These are phyloP conservation scores for Chrysolina oricalcia DNA, from an alignment of 2,888 invertebrate species.

Conservation along the genomic window DNA sequence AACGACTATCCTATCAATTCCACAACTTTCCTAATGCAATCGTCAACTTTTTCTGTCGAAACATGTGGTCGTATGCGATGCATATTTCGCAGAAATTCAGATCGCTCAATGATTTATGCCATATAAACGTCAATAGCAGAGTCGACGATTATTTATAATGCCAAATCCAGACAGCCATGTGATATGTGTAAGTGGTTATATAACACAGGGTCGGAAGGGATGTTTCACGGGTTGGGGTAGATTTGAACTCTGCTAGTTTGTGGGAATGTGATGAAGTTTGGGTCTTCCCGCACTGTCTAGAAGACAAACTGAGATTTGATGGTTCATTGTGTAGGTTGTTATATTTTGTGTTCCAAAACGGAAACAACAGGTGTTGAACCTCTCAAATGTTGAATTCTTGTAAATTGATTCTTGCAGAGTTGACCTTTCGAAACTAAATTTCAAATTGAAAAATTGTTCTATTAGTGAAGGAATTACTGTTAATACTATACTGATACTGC, in stretches of 20 bases:
- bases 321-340: too few species aligned
- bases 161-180: conserved; percentile 41
- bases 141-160: conserved; percentile 45
- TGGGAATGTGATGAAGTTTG: neutral
- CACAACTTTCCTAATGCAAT: conserved; percentile 5
- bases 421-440: too few species aligned
- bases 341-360: too few species aligned
- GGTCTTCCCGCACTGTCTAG: neutral
- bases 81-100: conserved; percentile 33
- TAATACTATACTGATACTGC: too few species aligned
- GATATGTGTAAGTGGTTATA: conserved; percentile 44
- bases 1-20: neutral
- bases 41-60: conserved; percentile 21
- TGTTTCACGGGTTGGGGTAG: neutral
- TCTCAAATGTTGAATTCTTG: too few species aligned
- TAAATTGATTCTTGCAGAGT: too few species aligned
- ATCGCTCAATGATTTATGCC: conserved; percentile 45
- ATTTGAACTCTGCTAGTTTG: neutral
- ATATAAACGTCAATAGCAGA: conserved; percentile 47
- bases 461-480: too few species aligned
- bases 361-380: too few species aligned
- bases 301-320: too few species aligned
- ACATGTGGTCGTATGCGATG: conserved; percentile 1
- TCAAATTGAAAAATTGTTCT: too few species aligned
- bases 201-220: conserved; percentile 22